Evolutionary conservation across 2,888 invertebrate genomes (phyloP).

Genomic region (Cynaeus angustus): DNA sequence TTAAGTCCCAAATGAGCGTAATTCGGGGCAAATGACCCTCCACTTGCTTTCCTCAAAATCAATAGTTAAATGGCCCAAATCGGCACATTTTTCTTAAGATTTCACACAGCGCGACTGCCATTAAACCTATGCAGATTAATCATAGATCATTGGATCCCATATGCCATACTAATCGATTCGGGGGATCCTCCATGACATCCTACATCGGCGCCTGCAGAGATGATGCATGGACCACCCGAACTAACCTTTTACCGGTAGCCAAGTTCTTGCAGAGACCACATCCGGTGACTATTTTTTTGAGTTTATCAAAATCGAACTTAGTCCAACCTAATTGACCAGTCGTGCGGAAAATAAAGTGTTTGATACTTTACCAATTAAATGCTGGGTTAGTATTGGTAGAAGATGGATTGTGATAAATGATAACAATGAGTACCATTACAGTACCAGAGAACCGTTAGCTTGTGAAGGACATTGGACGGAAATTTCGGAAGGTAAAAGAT

Average conservation of each 20-base stretch:
- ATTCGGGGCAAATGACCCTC: slow-evolving; percentile 19
- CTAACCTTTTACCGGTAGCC: slow-evolving; percentile 36
- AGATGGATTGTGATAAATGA: slow-evolving; percentile 4
- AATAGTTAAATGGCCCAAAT: slow-evolving; percentile 19
- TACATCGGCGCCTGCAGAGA: slow-evolving; percentile 61
- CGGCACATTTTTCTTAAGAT: slow-evolving; percentile 16
- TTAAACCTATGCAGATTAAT: slow-evolving; percentile 24
- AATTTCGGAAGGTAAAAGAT: too few relatives aligned
- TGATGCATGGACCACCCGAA: slow-evolving; percentile 62
- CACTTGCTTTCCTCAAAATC: slow-evolving; percentile 5
- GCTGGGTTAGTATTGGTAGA: slow-evolving; percentile 4
- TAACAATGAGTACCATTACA: slow-evolving; percentile 1
- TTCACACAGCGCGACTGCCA: slow-evolving; percentile 3
- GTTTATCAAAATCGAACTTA: neutral
- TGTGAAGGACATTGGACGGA: neutral
- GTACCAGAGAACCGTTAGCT: too few relatives aligned
- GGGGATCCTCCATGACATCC: slow-evolving; percentile 60
- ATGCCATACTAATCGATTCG: slow-evolving; percentile 50
- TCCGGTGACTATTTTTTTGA: slow-evolving; percentile 17
- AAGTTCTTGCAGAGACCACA: slow-evolving; percentile 23
- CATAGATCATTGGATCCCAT: slow-evolving; percentile 28
- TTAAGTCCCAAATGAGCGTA: slow-evolving; percentile 4
- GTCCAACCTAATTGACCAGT: slow-evolving; percentile 16
- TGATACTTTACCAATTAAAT: slow-evolving; percentile 10
- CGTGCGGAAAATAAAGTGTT: slow-evolving; percentile 20